Percentiles rank a stretch among this genome's conserved stretches.
Conservation (phyloP, 2,113 vertebrate genomes). For the Halichoeres trimaculatus region DNA sequence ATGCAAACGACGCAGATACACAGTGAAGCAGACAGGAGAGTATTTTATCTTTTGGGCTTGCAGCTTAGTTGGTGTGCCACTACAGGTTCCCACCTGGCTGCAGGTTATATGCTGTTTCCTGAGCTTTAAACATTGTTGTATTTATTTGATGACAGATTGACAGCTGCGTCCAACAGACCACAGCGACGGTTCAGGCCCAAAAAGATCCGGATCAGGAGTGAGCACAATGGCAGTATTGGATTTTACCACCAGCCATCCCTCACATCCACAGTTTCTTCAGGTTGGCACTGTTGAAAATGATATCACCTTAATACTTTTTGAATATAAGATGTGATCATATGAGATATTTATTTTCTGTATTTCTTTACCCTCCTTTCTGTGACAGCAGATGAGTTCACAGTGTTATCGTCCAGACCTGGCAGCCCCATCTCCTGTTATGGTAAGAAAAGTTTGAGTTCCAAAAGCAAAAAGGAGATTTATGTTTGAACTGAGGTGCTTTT, state of each 20-base stretch:
- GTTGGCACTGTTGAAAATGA: conserved; percentile 52
- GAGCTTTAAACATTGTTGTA: too few species aligned
- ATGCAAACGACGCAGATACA: too few species aligned
- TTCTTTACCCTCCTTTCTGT: background rate
- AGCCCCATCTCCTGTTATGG: conserved; percentile 37
- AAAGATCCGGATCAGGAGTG: conserved; percentile 70
- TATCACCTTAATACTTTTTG: background rate
- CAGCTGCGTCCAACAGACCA: conserved; percentile 81
- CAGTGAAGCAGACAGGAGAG: too few species aligned
- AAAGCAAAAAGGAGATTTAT: background rate
- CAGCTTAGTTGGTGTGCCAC: too few species aligned
- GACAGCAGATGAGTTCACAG: conserved; percentile 26
- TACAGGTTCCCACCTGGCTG: too few species aligned
- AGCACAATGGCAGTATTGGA: conserved; percentile 80
- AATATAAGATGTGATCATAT: too few species aligned
- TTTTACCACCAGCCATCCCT: conserved; percentile 73
- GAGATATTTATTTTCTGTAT: background rate
- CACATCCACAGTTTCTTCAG: conserved; percentile 79
- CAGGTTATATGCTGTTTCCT: too few species aligned
- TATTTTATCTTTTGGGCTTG: too few species aligned
- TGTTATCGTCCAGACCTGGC: conserved; percentile 15
- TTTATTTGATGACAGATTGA: conserved; percentile 78
- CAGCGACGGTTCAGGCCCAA: conserved; percentile 83
- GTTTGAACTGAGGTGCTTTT: too few species aligned
- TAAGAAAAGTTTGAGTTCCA: conserved; percentile 8